Evolutionary conservation across 2,888 invertebrate genomes (phyloP), one percentile per base, ranked within the genome.

Genomic region (Opisthograptis luteolata): DNA sequence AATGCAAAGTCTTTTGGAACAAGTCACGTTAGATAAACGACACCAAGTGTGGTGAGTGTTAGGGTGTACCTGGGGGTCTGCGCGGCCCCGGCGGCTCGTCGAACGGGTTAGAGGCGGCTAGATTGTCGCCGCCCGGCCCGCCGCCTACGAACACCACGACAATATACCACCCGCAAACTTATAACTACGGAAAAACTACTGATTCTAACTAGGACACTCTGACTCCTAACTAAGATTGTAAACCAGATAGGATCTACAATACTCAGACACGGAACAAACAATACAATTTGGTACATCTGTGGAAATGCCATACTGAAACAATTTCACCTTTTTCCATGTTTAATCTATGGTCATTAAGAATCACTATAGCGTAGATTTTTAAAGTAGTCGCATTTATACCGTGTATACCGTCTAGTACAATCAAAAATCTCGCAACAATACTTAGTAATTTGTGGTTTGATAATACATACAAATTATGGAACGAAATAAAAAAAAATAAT

Each of bases 51-150:
- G 37, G 30, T 43, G 47, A 46, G 52, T 55, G 76, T 77, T 70
- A 67, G 67, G 76, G 85, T 85, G 85, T 87, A 88, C 88, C 91
- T 91, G 87, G 90, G 81, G 88, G 85, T 84, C 87, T 80, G 70
- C 88, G 73, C 58, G 88, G 89, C 82, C 88, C 88, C 77, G 93
- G 92, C 80, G 93, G 93, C 92, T 96, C 96, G 91, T 96, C 96
- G 92, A 96, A 96, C 69, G 96, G 96, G 92, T 96, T 96, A 86
- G 95, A 95, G 86, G 95, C 95, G 93, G 93, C 95, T 82, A 96
- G 94, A 92, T 95, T 95, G 93, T 95, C 95, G 69, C 84, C 88
- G 75, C 86, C 87, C 67, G 86, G 82, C 81, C 87, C 88, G 74
- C 87, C 89, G 87, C 89, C 89, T 89, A 89, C 84, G 51, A 85